phyloP scores from a whole-genome alignment of 2,797 vertebrate genomes.

The Melanotaenia nigrans region DNA sequence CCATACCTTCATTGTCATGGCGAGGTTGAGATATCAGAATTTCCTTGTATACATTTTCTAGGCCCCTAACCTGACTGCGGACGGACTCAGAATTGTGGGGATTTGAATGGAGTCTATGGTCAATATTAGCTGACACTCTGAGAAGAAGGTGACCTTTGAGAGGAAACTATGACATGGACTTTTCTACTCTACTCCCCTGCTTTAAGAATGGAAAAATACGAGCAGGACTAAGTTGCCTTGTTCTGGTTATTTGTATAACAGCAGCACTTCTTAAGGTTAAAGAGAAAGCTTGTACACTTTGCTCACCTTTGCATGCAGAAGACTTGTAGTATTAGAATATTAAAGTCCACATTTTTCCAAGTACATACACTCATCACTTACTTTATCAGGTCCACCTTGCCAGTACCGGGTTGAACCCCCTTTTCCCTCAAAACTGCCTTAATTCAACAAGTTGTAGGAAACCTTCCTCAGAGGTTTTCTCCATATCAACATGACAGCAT shows the following conservation, averaged over 20 bases:
- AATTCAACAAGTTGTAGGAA: too few species aligned
- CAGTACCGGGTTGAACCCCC: too few species aligned
- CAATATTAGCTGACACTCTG: slow-evolving; percentile 19
- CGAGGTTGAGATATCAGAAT: slow-evolving; percentile 20
- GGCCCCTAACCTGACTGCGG: not conserved
- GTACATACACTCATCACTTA: too few species aligned
- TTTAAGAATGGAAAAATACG: not conserved
- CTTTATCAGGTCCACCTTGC: too few species aligned
- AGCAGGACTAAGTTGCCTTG: too few species aligned
- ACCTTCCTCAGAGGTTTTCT: too few species aligned
- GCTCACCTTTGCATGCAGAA: not conserved
- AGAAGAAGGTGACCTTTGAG: slow-evolving; percentile 54
- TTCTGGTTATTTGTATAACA: too few species aligned
- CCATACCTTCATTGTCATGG: slow-evolving; percentile 28
- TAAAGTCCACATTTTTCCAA: too few species aligned
- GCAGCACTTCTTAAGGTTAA: too few species aligned
- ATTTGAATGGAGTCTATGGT: slow-evolving; percentile 18
- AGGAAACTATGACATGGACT: slow-evolving; percentile 25
- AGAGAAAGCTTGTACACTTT: too few species aligned
- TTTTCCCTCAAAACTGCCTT: too few species aligned
- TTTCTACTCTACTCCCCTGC: not conserved
- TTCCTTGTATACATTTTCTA: slow-evolving; percentile 5
- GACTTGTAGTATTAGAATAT: not conserved
- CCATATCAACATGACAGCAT: too few species aligned
- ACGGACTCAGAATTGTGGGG: slow-evolving; percentile 11